phyloP scores from a whole-genome alignment of 2,113 vertebrate species.

The Capra hircus region DNA sequence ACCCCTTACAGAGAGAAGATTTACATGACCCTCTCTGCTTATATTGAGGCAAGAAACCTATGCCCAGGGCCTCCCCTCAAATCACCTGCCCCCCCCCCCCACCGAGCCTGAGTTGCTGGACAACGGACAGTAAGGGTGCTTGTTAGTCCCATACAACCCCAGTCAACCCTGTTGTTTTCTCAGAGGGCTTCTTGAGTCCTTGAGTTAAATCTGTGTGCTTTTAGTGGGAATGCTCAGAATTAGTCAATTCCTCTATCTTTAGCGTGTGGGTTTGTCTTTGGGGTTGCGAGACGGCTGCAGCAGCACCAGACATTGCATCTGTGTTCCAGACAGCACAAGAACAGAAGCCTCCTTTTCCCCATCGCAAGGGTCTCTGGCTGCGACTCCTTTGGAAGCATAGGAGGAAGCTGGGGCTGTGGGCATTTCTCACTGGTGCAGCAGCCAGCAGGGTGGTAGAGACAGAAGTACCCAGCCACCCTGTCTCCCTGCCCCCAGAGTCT shows the following conservation, averaged over 20 bases:
- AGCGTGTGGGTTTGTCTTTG: not conserved
- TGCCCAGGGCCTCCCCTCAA: accelerated
- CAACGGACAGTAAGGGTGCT: accelerated
- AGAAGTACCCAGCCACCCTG: not conserved
- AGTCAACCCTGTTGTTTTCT: accelerated
- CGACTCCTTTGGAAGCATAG: too few relatives aligned
- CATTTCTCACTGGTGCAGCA: accelerated
- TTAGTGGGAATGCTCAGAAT: accelerated
- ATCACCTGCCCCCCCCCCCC: not conserved
- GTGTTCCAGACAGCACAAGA: not conserved
- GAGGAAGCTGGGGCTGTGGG: accelerated
- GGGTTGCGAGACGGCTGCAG: not conserved
- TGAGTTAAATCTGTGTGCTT: too few relatives aligned
- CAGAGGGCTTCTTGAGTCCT: not conserved
- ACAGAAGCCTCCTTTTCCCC: not conserved
- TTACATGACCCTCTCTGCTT: slow-evolving; percentile 97
- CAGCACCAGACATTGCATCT: not conserved
- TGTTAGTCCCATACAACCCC: not conserved
- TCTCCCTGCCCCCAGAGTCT: not conserved
- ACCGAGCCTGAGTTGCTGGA: accelerated
- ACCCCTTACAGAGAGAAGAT: slow-evolving; percentile 97
- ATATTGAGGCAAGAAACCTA: slow-evolving; percentile 87
- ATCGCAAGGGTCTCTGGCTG: not conserved
- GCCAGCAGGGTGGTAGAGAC: accelerated
- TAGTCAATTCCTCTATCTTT: accelerated